Evolutionary conservation across 2,797 vertebrate species (phyloP).

Genomic region (Brachymystax lenok): DNA sequence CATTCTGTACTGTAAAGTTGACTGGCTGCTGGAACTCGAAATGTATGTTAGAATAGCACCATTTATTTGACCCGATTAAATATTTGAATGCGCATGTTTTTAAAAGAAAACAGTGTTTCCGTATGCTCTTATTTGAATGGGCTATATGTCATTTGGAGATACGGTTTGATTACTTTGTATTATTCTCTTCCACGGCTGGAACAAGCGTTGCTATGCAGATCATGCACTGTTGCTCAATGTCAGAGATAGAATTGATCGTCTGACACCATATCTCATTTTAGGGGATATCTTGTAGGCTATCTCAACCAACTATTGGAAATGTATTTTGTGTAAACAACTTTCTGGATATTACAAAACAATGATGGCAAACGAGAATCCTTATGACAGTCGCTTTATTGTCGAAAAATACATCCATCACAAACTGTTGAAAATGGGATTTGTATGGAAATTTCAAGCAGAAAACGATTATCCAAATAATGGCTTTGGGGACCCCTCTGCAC

Average conservation of each 20-base stretch:
- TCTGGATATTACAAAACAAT: not conserved
- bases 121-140: no score
- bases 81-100: not conserved
- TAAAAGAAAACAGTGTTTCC: not conserved
- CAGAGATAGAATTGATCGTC: not conserved
- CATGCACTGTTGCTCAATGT: not conserved
- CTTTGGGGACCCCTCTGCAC: conserved; percentile 26
- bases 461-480: conserved; percentile 32
- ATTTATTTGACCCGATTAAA: not conserved
- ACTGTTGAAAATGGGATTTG: conserved; percentile 83
- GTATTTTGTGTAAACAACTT: not conserved
- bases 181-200: not conserved
- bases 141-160: not conserved
- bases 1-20: not conserved
- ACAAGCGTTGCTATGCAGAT: conserved; percentile 1
- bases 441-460: conserved; percentile 72
- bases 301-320: not conserved
- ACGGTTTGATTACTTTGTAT: not conserved
- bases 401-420: conserved; percentile 87
- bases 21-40: conserved; percentile 6
- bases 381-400: conserved; percentile 86
- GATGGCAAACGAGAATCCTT: conserved; percentile 61
- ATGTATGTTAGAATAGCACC: not conserved
- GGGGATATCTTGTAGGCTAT: not conserved
- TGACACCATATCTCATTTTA: not conserved